Percentiles rank a stretch among this genome's conserved stretches.
phyloP scores from a whole-genome alignment of 2,113 vertebrate species.

The Rattus rattus region DNA sequence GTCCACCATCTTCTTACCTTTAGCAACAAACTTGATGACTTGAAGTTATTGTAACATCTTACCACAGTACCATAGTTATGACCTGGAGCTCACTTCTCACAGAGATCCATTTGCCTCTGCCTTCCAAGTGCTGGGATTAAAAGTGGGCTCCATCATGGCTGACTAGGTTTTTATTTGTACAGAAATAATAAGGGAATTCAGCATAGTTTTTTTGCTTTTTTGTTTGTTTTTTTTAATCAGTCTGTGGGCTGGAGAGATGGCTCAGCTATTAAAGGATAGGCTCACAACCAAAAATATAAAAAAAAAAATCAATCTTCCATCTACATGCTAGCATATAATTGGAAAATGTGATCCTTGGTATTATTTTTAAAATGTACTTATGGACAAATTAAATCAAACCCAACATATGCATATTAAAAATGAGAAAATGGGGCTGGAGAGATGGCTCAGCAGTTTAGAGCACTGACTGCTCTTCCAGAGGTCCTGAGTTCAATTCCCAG shows the following conservation, averaged over 20 bases:
- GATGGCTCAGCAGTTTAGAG: neutral
- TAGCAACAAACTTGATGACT: neutral
- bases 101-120: neutral
- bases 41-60: neutral
- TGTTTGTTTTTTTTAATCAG: no score
- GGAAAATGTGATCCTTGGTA: neutral
- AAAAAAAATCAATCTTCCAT: neutral
- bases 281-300: no score
- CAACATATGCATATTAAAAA: neutral
- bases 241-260: no score
- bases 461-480: neutral
- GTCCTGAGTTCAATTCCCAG: neutral
- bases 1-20: neutral
- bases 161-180: neutral
- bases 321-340: neutral
- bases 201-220: neutral
- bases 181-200: constrained; percentile 12
- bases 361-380: neutral
- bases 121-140: neutral
- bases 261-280: no score
- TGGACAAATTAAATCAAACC: neutral
- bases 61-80: no score
- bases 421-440: neutral
- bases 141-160: neutral
- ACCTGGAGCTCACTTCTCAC: neutral